A percentile compares a stretch with the other conserved stretches of the same genome.
Conservation (phyloP, 2,797 vertebrate genomes). For the Tenualosa ilisha region DNA sequence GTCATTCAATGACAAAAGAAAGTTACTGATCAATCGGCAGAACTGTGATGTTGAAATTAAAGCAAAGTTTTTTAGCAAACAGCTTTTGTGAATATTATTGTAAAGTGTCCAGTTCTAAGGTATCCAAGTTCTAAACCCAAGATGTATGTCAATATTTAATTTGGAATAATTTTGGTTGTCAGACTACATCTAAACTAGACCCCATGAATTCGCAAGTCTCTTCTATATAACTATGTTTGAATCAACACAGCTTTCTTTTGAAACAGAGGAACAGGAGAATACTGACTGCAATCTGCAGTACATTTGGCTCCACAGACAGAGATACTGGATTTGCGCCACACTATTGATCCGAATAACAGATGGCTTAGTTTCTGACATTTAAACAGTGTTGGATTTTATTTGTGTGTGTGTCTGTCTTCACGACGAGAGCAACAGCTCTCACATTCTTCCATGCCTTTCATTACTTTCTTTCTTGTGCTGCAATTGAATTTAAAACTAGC, state of each 20-base stretch:
- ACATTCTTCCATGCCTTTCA: neutral
- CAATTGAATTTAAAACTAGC: neutral
- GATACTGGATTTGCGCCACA: neutral
- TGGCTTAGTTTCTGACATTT: conserved; percentile 24
- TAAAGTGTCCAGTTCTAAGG: neutral
- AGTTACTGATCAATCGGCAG: neutral
- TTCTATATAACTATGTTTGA: neutral
- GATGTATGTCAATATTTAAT: neutral
- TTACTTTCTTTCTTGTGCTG: neutral
- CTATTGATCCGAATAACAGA: conserved; percentile 20
- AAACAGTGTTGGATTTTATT: neutral
- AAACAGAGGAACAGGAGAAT: neutral
- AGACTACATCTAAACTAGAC: neutral
- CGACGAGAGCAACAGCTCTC: neutral
- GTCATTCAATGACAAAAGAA: neutral
- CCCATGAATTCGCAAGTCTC: neutral
- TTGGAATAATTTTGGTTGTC: neutral
- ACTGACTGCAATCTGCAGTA: conserved; percentile 11
- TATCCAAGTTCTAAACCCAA: neutral
- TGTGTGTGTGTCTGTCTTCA: neutral
- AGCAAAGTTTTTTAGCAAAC: neutral
- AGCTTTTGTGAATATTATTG: neutral
- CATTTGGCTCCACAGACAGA: neutral
- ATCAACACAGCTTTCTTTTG: conserved; percentile 4
- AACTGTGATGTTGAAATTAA: neutral